Conservation (phyloP, 2,888 invertebrate genomes). For the Automeris io region DNA sequence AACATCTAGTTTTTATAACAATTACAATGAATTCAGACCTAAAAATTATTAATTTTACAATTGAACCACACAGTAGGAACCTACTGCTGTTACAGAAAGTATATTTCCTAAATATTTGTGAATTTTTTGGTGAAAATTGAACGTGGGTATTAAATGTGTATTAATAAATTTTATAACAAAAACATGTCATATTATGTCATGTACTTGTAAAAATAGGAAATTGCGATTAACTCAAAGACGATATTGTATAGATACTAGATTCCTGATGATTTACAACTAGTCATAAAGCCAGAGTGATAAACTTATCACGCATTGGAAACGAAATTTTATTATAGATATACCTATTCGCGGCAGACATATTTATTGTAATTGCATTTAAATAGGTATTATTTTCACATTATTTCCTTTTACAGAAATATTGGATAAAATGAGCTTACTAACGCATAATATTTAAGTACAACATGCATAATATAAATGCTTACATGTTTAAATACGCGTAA, state of each 20-base stretch:
- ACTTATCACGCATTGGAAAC: conserved; percentile 20
- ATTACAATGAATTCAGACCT: too few species aligned
- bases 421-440: not conserved
- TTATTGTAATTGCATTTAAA: too few species aligned
- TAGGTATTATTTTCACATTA: not conserved
- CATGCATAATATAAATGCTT: not conserved
- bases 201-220: too few species aligned
- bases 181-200: too few species aligned
- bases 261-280: conserved; percentile 23
- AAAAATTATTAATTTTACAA: too few species aligned
- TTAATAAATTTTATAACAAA: too few species aligned
- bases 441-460: not conserved
- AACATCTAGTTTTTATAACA: too few species aligned
- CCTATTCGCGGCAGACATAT: not conserved
- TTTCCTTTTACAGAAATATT: not conserved
- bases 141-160: too few species aligned
- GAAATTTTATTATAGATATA: conserved; percentile 12
- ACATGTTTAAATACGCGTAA: not conserved
- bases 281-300: conserved; percentile 27
- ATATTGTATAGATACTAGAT: conserved; percentile 9
- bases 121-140: too few species aligned
- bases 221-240: conserved; percentile 2
- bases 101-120: too few species aligned
- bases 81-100: too few species aligned
- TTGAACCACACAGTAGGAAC: too few species aligned